Evolutionary conservation across 2,113 vertebrate species (phyloP).

Genomic region (Prietella phreatophila): DNA sequence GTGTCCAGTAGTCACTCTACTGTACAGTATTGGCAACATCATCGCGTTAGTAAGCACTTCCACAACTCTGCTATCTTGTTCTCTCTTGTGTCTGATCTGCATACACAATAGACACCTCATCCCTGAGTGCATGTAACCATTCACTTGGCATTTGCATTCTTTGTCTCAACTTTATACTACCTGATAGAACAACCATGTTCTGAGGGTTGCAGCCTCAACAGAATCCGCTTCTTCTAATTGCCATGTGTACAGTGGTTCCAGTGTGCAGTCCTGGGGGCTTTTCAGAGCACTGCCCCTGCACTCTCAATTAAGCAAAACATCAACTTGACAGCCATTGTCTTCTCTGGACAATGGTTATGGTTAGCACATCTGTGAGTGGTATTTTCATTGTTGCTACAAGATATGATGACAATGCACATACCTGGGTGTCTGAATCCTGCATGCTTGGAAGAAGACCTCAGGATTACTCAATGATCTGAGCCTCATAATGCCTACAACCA

Average conservation of each 20-base stretch:
- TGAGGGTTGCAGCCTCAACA: not conserved
- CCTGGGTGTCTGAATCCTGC: not conserved
- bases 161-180: not conserved
- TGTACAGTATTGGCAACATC: not conserved
- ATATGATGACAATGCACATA: not conserved
- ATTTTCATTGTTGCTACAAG: not conserved
- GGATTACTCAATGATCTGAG: slow-evolving; percentile 1
- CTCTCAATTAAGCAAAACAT: slow-evolving; percentile 2
- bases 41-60: not conserved
- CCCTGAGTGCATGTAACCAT: not conserved
- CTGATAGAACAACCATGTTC: not conserved
- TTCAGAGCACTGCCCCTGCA: slow-evolving; percentile 51
- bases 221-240: not conserved
- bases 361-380: not conserved
- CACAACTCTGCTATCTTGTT: not conserved
- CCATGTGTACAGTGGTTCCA: not conserved
- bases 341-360: slow-evolving; percentile 7
- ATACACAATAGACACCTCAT: not conserved
- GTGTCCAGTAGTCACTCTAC: not conserved
- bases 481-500: not conserved
- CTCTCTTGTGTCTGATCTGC: not conserved
- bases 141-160: not conserved
- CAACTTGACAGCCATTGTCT: not conserved
- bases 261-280: not conserved
- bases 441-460: not conserved